phyloP scores from a whole-genome alignment of 2,113 vertebrate species.

The Mesocricetus auratus region DNA sequence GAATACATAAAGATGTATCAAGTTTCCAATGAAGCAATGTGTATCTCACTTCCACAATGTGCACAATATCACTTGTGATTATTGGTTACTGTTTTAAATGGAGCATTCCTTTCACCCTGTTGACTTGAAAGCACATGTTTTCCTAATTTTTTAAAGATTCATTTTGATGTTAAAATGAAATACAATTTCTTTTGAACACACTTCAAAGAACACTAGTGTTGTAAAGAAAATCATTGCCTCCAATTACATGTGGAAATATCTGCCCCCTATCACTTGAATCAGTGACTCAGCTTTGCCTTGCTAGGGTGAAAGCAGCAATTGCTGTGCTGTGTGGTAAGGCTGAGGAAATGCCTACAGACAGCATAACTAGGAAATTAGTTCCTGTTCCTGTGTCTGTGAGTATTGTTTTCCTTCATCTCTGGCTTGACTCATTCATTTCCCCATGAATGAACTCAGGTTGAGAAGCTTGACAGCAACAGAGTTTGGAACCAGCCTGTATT shows the following conservation, averaged over 20 bases:
- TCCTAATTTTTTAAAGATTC: slow-evolving; percentile 49
- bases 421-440: neutral
- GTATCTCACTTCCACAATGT: slow-evolving; percentile 35
- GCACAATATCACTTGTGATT: slow-evolving; percentile 54
- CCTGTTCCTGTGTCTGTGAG: neutral
- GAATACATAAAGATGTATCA: slow-evolving; percentile 48
- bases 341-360: neutral
- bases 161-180: slow-evolving; percentile 73
- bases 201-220: slow-evolving; percentile 63
- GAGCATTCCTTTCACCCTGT: slow-evolving; percentile 47
- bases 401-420: neutral
- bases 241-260: slow-evolving; percentile 55
- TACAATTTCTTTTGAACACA: slow-evolving; percentile 74
- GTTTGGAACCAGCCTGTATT: neutral
- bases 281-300: slow-evolving; percentile 47
- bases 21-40: slow-evolving; percentile 42
- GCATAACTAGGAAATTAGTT: neutral
- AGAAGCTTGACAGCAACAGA: neutral
- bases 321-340: neutral
- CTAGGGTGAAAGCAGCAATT: neutral
- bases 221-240: slow-evolving; percentile 52
- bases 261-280: slow-evolving; percentile 60
- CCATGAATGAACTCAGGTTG: neutral
- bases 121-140: slow-evolving; percentile 61
- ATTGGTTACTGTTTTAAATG: slow-evolving; percentile 50